Conservation (phyloP, 2,888 invertebrate genomes). For the Mythimna albipuncta region DNA sequence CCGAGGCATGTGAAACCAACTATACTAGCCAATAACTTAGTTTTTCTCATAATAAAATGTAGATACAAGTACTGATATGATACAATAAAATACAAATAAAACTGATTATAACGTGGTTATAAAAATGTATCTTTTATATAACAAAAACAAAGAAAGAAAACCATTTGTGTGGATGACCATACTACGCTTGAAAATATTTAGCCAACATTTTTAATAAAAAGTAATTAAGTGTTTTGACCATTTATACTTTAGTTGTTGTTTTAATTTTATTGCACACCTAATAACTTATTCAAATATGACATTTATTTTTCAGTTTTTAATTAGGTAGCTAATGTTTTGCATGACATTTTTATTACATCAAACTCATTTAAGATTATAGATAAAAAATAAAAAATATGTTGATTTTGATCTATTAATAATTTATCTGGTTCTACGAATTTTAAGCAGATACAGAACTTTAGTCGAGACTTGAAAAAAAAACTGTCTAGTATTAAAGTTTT, state of each 20-base stretch:
- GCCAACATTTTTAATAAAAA: background rate
- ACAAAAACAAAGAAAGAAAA: background rate
- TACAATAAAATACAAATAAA: background rate
- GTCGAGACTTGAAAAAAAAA: background rate
- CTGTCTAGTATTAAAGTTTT: slow-evolving; percentile 5
- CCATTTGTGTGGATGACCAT: background rate
- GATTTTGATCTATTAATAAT: background rate
- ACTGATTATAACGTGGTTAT: too few relatives aligned
- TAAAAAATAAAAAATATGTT: background rate
- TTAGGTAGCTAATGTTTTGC: background rate
- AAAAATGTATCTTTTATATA: too few relatives aligned
- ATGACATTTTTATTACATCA: background rate
- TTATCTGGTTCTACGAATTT: slow-evolving; percentile 7
- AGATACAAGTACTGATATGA: background rate
- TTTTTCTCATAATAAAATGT: background rate
- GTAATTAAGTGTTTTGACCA: slow-evolving; percentile 1
- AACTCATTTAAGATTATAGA: background rate
- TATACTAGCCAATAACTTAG: background rate
- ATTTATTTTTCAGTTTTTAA: slow-evolving; percentile 20
- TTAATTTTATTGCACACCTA: slow-evolving; percentile 16
- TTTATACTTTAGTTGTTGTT: background rate
- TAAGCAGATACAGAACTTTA: background rate
- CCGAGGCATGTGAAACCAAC: background rate
- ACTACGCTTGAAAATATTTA: background rate
- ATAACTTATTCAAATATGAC: background rate